Conservation (phyloP, 2,888 invertebrate genomes). For the Brachycybe producta region DNA sequence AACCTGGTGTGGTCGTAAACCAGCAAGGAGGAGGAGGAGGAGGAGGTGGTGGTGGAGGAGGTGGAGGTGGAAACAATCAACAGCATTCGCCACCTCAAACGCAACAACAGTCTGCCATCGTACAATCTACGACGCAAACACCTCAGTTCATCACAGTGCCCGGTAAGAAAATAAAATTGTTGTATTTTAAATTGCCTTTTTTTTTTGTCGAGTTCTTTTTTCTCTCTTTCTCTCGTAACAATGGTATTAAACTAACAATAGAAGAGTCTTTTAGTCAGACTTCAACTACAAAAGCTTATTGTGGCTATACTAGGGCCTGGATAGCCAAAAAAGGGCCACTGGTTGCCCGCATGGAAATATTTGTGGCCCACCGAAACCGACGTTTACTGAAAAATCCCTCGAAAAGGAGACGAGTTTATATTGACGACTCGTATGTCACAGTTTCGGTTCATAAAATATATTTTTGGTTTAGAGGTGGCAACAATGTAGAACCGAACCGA, state of each 20-base stretch:
- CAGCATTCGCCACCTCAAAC: constrained; percentile 4
- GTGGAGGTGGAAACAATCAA: constrained; percentile 3
- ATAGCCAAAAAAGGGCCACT: too few relatives aligned
- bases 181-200: background rate
- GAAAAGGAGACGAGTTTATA: too few relatives aligned
- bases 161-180: constrained; percentile 17
- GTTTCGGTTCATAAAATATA: too few relatives aligned
- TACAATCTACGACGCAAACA: constrained; percentile 20
- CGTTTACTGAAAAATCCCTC: too few relatives aligned
- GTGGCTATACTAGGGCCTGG: too few relatives aligned
- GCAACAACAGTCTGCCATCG: constrained; percentile 18
- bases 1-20: constrained; percentile 8
- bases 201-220: background rate
- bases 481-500: too few relatives aligned
- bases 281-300: too few relatives aligned
- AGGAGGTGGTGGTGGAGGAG: constrained; percentile 6
- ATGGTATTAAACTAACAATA: background rate
- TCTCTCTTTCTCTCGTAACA: background rate
- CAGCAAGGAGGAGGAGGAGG: constrained; percentile 10
- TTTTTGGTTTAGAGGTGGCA: too few relatives aligned
- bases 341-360: too few relatives aligned
- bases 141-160: constrained; percentile 24
- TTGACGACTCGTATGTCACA: too few relatives aligned
- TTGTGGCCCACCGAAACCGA: too few relatives aligned
- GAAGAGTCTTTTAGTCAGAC: background rate